phyloP scores from a whole-genome alignment of 2,888 invertebrate genomes.

The Gibbula magus region DNA sequence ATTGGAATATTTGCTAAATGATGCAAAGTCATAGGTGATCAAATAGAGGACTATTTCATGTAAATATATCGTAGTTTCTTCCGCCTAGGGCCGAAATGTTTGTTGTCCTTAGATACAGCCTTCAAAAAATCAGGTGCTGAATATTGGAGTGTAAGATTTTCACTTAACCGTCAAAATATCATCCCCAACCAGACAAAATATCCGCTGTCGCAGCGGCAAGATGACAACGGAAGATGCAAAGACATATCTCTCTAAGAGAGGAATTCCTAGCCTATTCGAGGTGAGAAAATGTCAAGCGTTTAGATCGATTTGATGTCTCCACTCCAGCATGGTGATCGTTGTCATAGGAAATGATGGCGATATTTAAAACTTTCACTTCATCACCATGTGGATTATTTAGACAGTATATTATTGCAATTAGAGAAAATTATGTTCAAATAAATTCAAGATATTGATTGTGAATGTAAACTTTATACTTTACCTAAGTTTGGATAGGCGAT shows the following conservation, averaged over 20 bases:
- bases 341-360: neutral
- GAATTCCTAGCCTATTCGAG: constrained; percentile 77
- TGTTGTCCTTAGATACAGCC: constrained; percentile 70
- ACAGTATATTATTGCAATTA: too few relatives aligned
- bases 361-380: too few relatives aligned
- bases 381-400: too few relatives aligned
- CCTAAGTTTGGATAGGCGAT: too few relatives aligned
- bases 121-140: neutral
- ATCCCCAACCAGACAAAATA: constrained; percentile 51
- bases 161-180: constrained; percentile 57
- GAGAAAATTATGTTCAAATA: too few relatives aligned
- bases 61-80: neutral
- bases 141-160: constrained; percentile 19
- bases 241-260: constrained; percentile 75
- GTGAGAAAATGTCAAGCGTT: constrained; percentile 57
- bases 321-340: neutral
- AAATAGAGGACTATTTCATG: neutral
- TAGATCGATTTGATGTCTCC: neutral
- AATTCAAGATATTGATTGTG: too few relatives aligned
- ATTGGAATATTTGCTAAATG: too few relatives aligned
- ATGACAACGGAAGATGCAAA: constrained; percentile 76
- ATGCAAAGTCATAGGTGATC: too few relatives aligned
- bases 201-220: constrained; percentile 69
- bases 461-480: too few relatives aligned
- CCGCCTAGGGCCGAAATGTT: constrained; percentile 31